These are phyloP conservation scores for Procambarus virginalis DNA, from an alignment of 1,140 invertebrate species.

Conservation along the genomic window DNA sequence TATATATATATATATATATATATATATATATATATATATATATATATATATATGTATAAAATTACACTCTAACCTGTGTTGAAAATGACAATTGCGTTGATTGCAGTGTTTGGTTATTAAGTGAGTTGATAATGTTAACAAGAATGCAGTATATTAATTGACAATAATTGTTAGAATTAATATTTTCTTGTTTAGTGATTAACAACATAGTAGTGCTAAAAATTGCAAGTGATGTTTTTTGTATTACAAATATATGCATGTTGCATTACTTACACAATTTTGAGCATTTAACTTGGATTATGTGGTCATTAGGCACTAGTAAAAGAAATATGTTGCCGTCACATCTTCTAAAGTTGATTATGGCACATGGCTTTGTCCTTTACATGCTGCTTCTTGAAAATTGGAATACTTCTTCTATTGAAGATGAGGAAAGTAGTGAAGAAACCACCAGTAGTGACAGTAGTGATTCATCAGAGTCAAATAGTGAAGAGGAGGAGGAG, in stretches of 20 bases:
- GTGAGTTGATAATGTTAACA: background rate
- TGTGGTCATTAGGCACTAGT: background rate
- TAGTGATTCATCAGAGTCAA: constrained; percentile 40
- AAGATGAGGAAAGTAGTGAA: constrained; percentile 62
- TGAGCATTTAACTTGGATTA: too few species aligned
- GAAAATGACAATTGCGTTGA: background rate
- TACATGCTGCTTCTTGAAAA: constrained; percentile 60
- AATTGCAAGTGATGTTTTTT: background rate
- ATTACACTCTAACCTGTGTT: background rate
- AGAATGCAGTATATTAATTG: background rate
- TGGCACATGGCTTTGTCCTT: constrained; percentile 29
- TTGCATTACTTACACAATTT: background rate
- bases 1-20: too few species aligned
- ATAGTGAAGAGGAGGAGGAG: constrained; percentile 40
- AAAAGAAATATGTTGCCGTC: background rate
- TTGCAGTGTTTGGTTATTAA: background rate
- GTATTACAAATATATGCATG: background rate
- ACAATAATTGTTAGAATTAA: background rate
- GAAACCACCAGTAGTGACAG: constrained; percentile 56
- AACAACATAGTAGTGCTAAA: background rate
- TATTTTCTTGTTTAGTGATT: background rate
- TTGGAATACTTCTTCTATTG: constrained; percentile 38
- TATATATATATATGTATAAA: background rate
- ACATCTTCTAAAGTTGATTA: background rate
- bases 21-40: too few species aligned